phyloP scores from a whole-genome alignment of 2,888 invertebrate genomes.

The Pyrrhosoma nymphula region DNA sequence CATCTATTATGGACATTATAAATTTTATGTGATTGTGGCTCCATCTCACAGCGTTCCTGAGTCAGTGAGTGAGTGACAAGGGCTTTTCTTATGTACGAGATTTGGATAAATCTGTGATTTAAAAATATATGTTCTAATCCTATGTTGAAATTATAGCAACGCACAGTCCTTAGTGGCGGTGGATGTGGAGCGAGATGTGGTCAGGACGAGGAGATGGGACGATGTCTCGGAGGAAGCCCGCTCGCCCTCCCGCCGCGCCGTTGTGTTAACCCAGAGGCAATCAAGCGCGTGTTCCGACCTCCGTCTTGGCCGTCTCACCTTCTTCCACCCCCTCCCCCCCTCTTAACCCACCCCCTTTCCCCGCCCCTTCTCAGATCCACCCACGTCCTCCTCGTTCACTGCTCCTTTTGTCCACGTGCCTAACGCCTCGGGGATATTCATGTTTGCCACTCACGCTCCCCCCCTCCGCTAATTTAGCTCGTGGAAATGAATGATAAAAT shows the following conservation, averaged over 20 bases:
- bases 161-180: background rate
- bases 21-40: too few species aligned
- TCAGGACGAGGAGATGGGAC: background rate
- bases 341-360: too few species aligned
- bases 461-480: slow-evolving; percentile 8
- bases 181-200: background rate
- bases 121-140: too few species aligned
- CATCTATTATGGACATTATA: too few species aligned
- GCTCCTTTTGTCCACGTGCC: background rate
- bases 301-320: background rate
- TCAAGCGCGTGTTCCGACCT: background rate
- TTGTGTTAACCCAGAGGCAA: too few species aligned
- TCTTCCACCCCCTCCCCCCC: background rate
- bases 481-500: background rate
- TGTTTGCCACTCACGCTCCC: background rate
- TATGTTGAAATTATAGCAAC: too few species aligned
- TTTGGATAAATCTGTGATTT: too few species aligned
- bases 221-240: background rate
- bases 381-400: too few species aligned
- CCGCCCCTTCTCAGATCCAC: too few species aligned
- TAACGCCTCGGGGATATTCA: background rate
- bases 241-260: background rate
- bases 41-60: too few species aligned
- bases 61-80: too few species aligned
- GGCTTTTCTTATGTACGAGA: too few species aligned